Evolutionary conservation across 2,113 vertebrate species (phyloP), one percentile per base, ranked within the genome.

Genomic region (Istiophorus platypterus): DNA sequence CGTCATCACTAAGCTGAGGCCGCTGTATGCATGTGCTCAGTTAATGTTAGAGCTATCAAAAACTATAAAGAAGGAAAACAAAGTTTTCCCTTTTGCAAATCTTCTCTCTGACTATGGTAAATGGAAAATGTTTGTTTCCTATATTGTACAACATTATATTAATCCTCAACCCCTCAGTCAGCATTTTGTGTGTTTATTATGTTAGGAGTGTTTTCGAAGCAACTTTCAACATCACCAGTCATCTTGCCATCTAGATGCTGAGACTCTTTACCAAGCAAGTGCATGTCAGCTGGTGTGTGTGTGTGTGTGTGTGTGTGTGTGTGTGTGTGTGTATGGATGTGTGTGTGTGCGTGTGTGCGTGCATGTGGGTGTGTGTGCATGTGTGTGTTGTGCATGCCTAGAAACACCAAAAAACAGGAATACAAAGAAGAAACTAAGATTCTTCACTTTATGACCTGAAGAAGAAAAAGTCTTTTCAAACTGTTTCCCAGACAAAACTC

Each of bases 401-500:
- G 24, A 17, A 65, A 41, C 54, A 20, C 49, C 39, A 14, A 18
- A 73, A 91, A 79, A 88, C 83, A 56, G 37, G 52, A 0, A 63
- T 68, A 89, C 81, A 89, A 71, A 86, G 83, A 80, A 22, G 70
- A 78, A 80, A 57, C 72, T 13, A 1, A 72, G 78, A 89, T 85
- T 83, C 84, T 69, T 84, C 58, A 81, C 59, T 91, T 88, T 76
- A 87, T 79, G 89, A 90, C 86, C 73, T 20, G 8, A n/a, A 45
- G 81, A 72, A 79, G 22, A 87, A 87, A 58, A 81, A 61, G 29
- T 66, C 76, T 68, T 84, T 87, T 87, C 61, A 86, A 45, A 80
- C 4, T 10, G n/a, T 76, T 85, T 82, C 74, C 68, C 58, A 56
- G 45, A 56, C 42, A 41, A 74, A 74, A 65, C 37, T 64, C 34